phyloP scores from a whole-genome alignment of 2,113 vertebrate species.

The Amblyopsis rosae region DNA sequence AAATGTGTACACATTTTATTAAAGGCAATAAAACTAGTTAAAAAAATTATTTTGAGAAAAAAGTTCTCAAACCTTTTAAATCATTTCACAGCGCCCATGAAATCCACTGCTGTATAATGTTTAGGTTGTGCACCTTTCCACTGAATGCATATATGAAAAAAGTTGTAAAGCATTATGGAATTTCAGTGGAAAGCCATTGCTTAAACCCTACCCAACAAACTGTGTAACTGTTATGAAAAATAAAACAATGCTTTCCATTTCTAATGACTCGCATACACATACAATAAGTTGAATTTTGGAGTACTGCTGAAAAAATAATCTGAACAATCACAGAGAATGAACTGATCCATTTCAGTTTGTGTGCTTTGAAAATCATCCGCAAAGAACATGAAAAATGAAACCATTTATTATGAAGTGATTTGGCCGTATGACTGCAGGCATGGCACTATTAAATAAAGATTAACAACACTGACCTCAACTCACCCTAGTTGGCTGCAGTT shows the following conservation, averaged over 20 bases:
- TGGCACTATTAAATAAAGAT: neutral
- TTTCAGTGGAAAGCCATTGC: slow-evolving; percentile 10
- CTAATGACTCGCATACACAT: no score
- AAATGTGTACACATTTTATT: no score
- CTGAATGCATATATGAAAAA: slow-evolving; percentile 2
- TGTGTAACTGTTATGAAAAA: neutral
- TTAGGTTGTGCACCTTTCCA: slow-evolving; percentile 3
- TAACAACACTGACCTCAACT: neutral
- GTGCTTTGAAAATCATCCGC: neutral
- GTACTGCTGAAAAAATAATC: neutral
- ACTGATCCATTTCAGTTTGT: neutral
- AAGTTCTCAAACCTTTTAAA: no score
- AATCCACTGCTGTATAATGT: neutral
- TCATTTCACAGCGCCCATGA: no score
- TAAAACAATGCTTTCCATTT: no score
- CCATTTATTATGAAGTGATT: neutral
- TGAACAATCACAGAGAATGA: slow-evolving; percentile 10
- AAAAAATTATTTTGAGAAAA: no score
- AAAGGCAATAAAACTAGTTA: no score
- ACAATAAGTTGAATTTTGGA: neutral
- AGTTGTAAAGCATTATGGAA: neutral
- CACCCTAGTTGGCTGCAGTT: slow-evolving; percentile 20
- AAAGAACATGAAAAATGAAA: neutral
- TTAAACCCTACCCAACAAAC: neutral
- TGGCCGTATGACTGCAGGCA: no score